Evolutionary conservation across 2,113 vertebrate genomes (phyloP).

Genomic region (Callipepla californica): DNA sequence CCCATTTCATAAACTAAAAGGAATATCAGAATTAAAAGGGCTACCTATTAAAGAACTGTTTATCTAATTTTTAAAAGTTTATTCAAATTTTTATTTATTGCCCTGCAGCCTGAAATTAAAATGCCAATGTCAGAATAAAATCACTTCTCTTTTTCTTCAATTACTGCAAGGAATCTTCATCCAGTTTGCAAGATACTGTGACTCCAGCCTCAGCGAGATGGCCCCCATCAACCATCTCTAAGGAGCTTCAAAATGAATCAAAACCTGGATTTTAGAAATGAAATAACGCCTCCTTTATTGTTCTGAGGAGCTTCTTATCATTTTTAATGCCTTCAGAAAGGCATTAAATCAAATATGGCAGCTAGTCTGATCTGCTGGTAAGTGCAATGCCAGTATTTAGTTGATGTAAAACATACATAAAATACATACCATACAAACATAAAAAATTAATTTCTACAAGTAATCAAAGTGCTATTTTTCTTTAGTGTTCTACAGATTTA

Average conservation of each 20-base stretch:
- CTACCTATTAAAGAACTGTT: neutral
- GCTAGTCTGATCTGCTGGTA: neutral
- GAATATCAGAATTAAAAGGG: neutral
- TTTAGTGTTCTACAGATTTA: neutral
- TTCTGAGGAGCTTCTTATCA: neutral
- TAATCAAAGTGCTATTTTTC: neutral
- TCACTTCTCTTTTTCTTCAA: neutral
- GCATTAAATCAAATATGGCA: neutral
- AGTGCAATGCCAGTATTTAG: neutral
- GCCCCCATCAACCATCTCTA: neutral
- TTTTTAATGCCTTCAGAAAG: neutral
- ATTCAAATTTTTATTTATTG: neutral
- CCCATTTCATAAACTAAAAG: neutral
- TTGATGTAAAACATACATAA: neutral
- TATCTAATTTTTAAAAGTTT: neutral
- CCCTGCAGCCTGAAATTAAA: neutral
- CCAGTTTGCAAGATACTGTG: neutral
- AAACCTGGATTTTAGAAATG: neutral
- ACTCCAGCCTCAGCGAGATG: neutral
- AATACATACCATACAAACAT: neutral
- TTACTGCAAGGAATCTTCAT: neutral
- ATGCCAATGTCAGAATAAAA: neutral
- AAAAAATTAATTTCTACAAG: neutral
- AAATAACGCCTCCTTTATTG: neutral
- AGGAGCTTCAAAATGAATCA: neutral